Base-by-base conservation (phyloP, 2,113 vertebrate species). In the Mustela nigripes region DNA sequence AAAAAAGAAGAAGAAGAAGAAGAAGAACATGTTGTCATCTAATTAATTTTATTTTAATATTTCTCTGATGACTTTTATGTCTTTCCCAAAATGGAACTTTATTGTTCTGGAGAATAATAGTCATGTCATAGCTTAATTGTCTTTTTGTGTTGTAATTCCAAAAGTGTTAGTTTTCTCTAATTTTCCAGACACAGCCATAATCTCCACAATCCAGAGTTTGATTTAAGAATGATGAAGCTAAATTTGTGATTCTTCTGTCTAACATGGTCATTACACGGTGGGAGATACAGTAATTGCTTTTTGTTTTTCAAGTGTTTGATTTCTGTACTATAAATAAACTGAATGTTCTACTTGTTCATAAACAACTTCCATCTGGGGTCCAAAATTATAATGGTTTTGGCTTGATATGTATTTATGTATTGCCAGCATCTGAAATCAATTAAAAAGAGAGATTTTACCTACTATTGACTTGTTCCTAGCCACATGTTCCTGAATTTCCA, bases 241-340 rank as follows among this genome's bases (percentile, higher is more conserved):
- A 98, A 95, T 98, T 95, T 91, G 95, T 96, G 91, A 84, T 80
- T 97, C 88, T 94, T 91, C 84, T 94, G 71, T 94, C 95, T 95
- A 89, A 93, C 90, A 91, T 93, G 88, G 91, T 94, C 95, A 97
- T 98, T 98, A 97, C 95, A 91, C n/a, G 53, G 91, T 90, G 98
- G 96, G 69, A 98, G 42, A 98, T 97, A 95, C n/a, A 95, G 93
- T 96, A 95, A 95, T 94, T 94, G 86, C 63, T 85, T 97, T 98
- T 95, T 94, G 53, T 97, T 98, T 98, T 95, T 95, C 71, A 89
- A 98, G 96, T 98, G 96, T 94, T 95, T 95, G 91, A 88, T 53
- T 97, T 97, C 96, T 97, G 83, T 81, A 48, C 89, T 95, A 96
- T 97, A 98, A 98, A 98, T 98, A 98, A 98, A 95, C 36, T 80